phyloP scores from a whole-genome alignment of 2,113 vertebrate genomes.

The Notarius lentiginosus region DNA sequence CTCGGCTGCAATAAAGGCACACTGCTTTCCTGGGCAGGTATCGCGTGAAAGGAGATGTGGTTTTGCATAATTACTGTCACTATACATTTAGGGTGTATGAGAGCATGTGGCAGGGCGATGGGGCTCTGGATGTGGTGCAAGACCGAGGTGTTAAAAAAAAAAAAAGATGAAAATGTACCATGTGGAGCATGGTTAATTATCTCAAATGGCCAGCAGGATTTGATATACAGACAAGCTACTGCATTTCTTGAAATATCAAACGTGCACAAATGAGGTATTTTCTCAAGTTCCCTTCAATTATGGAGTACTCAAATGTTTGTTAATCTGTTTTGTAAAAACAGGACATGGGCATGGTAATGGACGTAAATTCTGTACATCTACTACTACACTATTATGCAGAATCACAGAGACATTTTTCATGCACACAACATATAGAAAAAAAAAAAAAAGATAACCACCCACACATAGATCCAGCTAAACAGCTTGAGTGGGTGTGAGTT shows the following conservation, averaged over 20 bases:
- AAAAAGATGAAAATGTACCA: slow-evolving; percentile 75
- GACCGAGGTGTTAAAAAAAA: slow-evolving; percentile 67
- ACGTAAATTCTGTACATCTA: background rate
- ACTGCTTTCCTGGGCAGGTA: slow-evolving; percentile 73
- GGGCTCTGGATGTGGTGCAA: slow-evolving; percentile 65
- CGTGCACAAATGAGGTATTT: background rate
- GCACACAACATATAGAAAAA: slow-evolving; percentile 25
- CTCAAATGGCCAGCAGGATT: slow-evolving; percentile 74
- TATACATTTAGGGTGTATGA: slow-evolving; percentile 75
- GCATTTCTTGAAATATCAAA: background rate
- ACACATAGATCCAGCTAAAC: slow-evolving; percentile 64
- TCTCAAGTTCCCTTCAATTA: no score
- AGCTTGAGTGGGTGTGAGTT: slow-evolving; percentile 61
- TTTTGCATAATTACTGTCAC: slow-evolving; percentile 86
- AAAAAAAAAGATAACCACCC: slow-evolving; percentile 36
- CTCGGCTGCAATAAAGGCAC: slow-evolving; percentile 71
- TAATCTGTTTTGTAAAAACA: background rate
- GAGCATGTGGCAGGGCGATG: slow-evolving; percentile 76
- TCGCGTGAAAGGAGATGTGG: slow-evolving; percentile 71
- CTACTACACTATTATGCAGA: background rate
- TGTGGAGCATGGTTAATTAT: slow-evolving; percentile 67
- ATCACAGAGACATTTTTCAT: background rate
- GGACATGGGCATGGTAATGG: background rate
- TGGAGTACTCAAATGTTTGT: background rate
- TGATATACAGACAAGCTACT: slow-evolving; percentile 58